Base-by-base conservation (phyloP, 2,888 invertebrate genomes). In the Calliopum simillimum region DNA sequence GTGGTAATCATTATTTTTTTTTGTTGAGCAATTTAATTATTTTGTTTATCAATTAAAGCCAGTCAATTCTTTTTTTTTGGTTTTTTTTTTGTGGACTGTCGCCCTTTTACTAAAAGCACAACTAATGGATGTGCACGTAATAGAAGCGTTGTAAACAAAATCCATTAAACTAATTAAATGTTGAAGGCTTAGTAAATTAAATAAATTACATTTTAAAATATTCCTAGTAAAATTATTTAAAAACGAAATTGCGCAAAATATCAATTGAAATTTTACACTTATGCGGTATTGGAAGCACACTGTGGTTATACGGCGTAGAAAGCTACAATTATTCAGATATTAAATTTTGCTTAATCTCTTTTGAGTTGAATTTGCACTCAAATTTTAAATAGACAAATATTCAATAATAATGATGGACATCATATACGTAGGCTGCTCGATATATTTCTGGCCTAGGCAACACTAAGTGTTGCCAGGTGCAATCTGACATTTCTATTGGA, bases 21-120 rank as follows among this genome's bases (percentile, higher is more conserved):
- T 46, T 66, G 46, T 65, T 56, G 25, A 16, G 19, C 65, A 65
- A 66, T 58, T 64, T 58, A 56, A 66, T 66, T 66, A 66, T 58
- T 66, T 56, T 58, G 25, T 66, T 58, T 33, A 47, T 43, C 19
- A 44, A 47, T 46, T 46, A 23, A 46, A 66, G n/a, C 19, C 56
- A 14, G n/a, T 25, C 43, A 11, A 4, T 58, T 65, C 25, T 56
- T 14, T n/a, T 49, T 44, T 66, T 47, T 14, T 4, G 1, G 1
- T 12, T 33, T 58, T 51, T 25, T 25, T 56, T 25, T 3, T 16
- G 4, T 53, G 4, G 16, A n/a, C 25, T 12, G 25, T n/a, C 46
- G 56, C n/a, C 33, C 14, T 21, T 33, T 33, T 33, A 33, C 8
- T 33, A 33, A 14, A 25, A 46, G 19, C n/a, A 25, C 44, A 46